Base-by-base conservation (phyloP, 53 echinoderm and acorn worm species). In the Stichopus horrens region DNA sequence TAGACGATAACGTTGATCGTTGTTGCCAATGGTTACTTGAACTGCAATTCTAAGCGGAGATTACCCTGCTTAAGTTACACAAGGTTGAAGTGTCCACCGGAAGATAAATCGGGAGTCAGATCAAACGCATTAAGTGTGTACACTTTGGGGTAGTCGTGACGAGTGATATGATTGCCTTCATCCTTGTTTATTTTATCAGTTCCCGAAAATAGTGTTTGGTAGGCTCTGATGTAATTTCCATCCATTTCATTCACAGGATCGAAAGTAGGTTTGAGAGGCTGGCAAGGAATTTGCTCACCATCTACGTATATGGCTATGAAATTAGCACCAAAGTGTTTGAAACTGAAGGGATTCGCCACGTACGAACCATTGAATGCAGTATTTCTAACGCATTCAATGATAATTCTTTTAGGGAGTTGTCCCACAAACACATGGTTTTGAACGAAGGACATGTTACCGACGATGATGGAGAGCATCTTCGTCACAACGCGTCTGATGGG, bases 301-400 rank as follows among this genome's bases (percentile, higher is more conserved):
- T 94, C 91, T 1, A 94, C 51, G 51, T 91, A 89, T 4, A 91
- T 54, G 6, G 91, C 78, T 13, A 92, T 16, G 74, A 88, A 89
- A 79, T 93, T 91, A 0, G 89, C 19, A 5, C 58, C 21, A 68
- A 95, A 90, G 74, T 95, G 77, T 9, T 93, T 83, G 57, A 95
- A 93, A 75, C 93, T 95, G 65, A 77, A 93, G 0, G 93, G 95
- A 55, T 95, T 95, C 58, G 89, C 80, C 2, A 8, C 51, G 68
- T 91, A 94, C 57, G 77, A 74, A 7, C 92, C 92, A 77, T 90
- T 93, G 63, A 92, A 95, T 0, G 92, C 92, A 2, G 86, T 88
- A 75, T 90, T 93, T 5, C 67, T 21, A 1, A 95, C 92, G 13
- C 89, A 88, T 5, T 90, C 92, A 1, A 95, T 18, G 10, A 95